Evolutionary conservation across 2,888 invertebrate species (phyloP).

Genomic region (Masnerella sp.): DNA sequence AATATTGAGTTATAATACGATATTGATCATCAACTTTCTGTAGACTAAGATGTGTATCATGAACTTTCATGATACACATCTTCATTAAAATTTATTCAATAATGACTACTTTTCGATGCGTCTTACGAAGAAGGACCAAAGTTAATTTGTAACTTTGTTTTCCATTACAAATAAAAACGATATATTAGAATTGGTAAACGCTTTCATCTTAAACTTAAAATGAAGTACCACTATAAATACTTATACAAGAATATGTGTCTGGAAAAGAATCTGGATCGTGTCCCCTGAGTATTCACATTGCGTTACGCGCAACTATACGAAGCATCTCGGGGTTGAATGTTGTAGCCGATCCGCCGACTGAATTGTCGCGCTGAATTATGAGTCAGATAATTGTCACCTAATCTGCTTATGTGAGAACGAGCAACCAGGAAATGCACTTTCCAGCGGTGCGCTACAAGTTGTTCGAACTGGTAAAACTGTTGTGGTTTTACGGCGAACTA

Average conservation of each 20-base stretch:
- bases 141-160: no score
- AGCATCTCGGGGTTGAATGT: conserved; percentile 29
- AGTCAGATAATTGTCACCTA: conserved; percentile 38
- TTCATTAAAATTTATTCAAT: no score
- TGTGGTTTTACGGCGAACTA: conserved; percentile 24
- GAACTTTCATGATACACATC: no score
- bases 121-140: no score
- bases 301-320: conserved; percentile 25
- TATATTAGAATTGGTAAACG: no score
- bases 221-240: conserved; percentile 31
- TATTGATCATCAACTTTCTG: no score
- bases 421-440: conserved; percentile 49
- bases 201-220: no score
- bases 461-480: conserved; percentile 22
- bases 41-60: no score
- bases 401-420: conserved; percentile 34
- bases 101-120: no score
- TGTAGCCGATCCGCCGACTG: conserved; percentile 29
- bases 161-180: no score
- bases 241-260: conserved; percentile 17
- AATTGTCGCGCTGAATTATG: conserved; percentile 44
- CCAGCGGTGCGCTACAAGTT: conserved; percentile 8
- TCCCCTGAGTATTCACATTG: conserved; percentile 10
- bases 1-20: no score
- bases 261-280: conserved; percentile 15